Conservation (phyloP, 2,113 vertebrate genomes). For the Phainopepla nitens region DNA sequence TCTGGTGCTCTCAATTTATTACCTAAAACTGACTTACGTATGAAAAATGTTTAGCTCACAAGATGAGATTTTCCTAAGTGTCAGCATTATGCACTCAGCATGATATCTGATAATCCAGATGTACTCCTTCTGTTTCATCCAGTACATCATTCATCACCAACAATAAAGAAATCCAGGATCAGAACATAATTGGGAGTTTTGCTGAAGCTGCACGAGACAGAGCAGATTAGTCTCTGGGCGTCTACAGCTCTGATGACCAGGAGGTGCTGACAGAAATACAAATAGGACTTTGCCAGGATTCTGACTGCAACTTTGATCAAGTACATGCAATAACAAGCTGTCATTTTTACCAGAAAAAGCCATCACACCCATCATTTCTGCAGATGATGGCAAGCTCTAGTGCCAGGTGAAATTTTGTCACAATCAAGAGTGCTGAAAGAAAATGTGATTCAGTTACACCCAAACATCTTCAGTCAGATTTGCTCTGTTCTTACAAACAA, state of each 20-base stretch:
- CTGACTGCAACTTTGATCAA: neutral
- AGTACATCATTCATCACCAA: slow-evolving; percentile 35
- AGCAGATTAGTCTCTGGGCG: neutral
- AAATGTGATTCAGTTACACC: neutral
- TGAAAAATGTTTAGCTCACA: neutral
- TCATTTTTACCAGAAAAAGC: neutral
- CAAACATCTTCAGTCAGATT: neutral
- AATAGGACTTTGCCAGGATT: neutral
- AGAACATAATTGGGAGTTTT: neutral
- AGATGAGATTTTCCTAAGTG: neutral
- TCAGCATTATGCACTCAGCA: slow-evolving; percentile 30
- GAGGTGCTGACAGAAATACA: slow-evolving; percentile 11
- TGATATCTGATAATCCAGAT: slow-evolving; percentile 22
- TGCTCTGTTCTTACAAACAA: neutral
- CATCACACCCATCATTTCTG: neutral
- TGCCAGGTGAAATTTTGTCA: neutral
- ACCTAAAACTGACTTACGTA: neutral
- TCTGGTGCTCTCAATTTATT: neutral
- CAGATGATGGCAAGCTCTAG: neutral
- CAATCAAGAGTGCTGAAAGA: neutral
- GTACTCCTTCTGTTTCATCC: slow-evolving; percentile 23
- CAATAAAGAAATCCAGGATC: neutral
- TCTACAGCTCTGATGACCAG: neutral
- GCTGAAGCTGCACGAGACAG: slow-evolving; percentile 5
- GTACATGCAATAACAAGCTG: neutral